Evolutionary conservation across 2,113 vertebrate genomes (phyloP).

Genomic region (Ginglymostoma cirratum): DNA sequence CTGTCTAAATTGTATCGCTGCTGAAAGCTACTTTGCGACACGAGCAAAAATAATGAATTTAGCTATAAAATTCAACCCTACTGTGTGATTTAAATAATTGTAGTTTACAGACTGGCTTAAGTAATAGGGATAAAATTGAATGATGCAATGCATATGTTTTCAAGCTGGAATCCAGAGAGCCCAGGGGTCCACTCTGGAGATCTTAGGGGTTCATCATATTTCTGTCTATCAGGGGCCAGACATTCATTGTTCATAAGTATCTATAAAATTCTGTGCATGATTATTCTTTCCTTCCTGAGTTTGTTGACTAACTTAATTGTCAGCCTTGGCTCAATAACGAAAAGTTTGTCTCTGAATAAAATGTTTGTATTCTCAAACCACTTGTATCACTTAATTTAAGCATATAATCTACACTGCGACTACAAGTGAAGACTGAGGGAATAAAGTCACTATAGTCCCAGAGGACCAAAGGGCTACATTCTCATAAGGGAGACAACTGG

Average conservation of each 20-base stretch:
- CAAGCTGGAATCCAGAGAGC: not conserved
- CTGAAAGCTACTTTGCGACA: not conserved
- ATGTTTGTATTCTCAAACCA: not conserved
- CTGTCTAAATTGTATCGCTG: not conserved
- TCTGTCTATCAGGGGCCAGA: not conserved
- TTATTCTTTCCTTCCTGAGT: not conserved
- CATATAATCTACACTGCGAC: not conserved
- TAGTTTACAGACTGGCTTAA: not conserved
- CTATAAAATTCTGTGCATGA: not conserved
- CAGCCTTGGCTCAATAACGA: not conserved
- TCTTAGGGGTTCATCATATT: not conserved
- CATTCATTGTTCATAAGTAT: not conserved
- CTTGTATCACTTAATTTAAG: not conserved
- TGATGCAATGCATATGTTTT: conserved; percentile 4
- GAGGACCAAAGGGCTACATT: too few relatives aligned
- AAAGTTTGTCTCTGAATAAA: not conserved
- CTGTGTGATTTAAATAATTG: not conserved
- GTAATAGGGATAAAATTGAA: not conserved
- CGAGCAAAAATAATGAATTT: not conserved
- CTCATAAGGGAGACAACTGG: too few relatives aligned
- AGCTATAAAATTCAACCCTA: not conserved
- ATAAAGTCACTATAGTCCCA: not conserved
- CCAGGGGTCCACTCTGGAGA: not conserved
- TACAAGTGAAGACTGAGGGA: not conserved
- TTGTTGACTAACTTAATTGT: not conserved